Percentiles rank a stretch among this genome's conserved stretches.
Conservation (phyloP, 2,888 invertebrate genomes). For the Stegana nigrithorax region DNA sequence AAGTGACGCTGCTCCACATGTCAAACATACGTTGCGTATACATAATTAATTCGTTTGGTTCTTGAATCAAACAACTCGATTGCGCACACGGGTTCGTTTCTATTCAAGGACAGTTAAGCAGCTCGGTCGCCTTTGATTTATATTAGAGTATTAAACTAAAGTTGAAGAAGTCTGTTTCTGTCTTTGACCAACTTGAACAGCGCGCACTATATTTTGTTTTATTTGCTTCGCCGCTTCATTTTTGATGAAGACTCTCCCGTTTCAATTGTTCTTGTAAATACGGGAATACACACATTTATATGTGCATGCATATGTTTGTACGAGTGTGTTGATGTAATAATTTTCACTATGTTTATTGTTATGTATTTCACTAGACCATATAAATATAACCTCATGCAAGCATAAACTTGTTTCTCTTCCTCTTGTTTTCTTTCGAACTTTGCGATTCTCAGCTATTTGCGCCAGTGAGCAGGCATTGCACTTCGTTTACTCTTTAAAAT, state of each 20-base stretch:
- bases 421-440: slow-evolving; percentile 9
- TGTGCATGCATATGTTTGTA: slow-evolving; percentile 5
- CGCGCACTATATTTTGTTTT: not conserved
- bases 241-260: not conserved
- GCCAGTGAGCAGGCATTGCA: slow-evolving; percentile 33
- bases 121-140: not conserved
- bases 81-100: not conserved
- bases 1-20: slow-evolving; percentile 70
- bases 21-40: slow-evolving; percentile 70
- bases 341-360: slow-evolving; percentile 17
- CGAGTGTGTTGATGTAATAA: slow-evolving; percentile 2
- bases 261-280: slow-evolving; percentile 7
- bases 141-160: not conserved
- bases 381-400: not conserved
- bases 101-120: too few relatives aligned
- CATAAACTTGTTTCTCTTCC: not conserved
- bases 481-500: slow-evolving; percentile 7
- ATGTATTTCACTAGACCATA: not conserved
- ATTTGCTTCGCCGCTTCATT: too few relatives aligned
- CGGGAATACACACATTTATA: not conserved
- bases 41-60: slow-evolving; percentile 57
- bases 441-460: slow-evolving; percentile 22
- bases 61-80: too few relatives aligned
- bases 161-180: slow-evolving; percentile 7
- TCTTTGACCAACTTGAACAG: slow-evolving; percentile 8